These are phyloP conservation scores for Orthonevra nobilis DNA, from an alignment of 2,888 invertebrate genomes.

Conservation along the genomic window DNA sequence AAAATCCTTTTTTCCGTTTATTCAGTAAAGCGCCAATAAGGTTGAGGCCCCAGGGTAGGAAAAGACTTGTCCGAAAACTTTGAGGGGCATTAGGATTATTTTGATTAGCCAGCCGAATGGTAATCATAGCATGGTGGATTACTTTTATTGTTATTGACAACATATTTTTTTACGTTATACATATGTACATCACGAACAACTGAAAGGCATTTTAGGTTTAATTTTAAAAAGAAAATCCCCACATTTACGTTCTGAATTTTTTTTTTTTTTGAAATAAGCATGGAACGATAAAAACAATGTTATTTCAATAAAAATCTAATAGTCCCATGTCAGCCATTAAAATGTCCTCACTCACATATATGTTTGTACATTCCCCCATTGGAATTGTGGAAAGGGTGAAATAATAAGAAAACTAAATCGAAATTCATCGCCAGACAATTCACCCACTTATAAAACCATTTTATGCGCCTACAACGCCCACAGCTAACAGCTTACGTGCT, in stretches of 20 bases:
- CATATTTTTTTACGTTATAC: no score
- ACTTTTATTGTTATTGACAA: no score
- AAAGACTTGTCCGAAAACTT: no score
- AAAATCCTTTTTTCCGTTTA: no score
- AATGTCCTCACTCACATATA: slow-evolving; percentile 22
- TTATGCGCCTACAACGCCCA: slow-evolving; percentile 67
- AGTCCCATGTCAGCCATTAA: slow-evolving; percentile 65
- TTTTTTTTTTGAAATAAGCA: slow-evolving; percentile 16
- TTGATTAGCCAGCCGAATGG: no score
- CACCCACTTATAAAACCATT: slow-evolving; percentile 70
- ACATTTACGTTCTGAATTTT: slow-evolving; percentile 21
- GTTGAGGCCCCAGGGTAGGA: no score
- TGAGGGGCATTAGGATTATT: no score
- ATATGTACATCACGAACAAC: no score
- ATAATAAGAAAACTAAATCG: slow-evolving; percentile 66
- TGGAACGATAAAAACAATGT: slow-evolving; percentile 8
- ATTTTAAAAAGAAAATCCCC: background rate
- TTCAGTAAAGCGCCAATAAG: no score
- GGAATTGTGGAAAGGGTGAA: background rate
- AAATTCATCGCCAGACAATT: slow-evolving; percentile 70
- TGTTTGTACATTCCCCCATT: background rate
- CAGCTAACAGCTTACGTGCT: no score
- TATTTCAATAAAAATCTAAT: slow-evolving; percentile 65
- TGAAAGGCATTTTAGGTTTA: no score
- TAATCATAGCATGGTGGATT: no score